Base-by-base conservation (phyloP, 2,797 vertebrate genomes). In the Malurus leucopterus region DNA sequence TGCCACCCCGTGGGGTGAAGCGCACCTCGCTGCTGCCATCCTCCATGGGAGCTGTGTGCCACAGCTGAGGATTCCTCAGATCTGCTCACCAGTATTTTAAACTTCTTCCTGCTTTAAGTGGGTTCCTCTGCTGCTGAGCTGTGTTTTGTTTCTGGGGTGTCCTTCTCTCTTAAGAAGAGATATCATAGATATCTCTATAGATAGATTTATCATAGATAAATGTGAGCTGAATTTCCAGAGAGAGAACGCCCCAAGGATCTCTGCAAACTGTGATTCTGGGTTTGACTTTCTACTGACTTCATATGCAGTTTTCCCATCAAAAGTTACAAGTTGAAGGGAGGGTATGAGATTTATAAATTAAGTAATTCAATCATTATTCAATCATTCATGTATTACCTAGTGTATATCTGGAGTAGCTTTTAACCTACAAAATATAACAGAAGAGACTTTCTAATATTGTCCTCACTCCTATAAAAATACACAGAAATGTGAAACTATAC, bases 1-100 rank as follows among this genome's bases (percentile, higher is more conserved):
- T 44, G 8, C 34, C 43, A 5, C 50, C 53, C 18, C 0, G 0
- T 34, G 30, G 59, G 4, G 0, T 11, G 70, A 46, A 75, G 59
- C 17, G 2, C 22, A 9, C 36, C 68, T 65, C 5, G 0, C 17
- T 40, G n/a, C 27, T 69, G 63, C 72, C 49, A 0, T 18, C 61
- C 46, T 62, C 63, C 46, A 23, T 1, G 2, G 44, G 41, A 55
- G 13, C 12, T 29, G 6, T 3, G 55, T 3, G 0, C 44, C 50
- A 10, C 0, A 2, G 12, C 74, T 30, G 32, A 38, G 61, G 23
- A n/a, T 34, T 9, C 11, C 41, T 27, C 21, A 36, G 23, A 16
- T 36, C 29, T 22, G 19, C 21, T 22, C 30, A 9, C 32, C 23
- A 4, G 5, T 0, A 0, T 44, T 67, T 36, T 5, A 17, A 29